Percentiles rank a stretch among this genome's conserved stretches.
Evolutionary conservation across 92 coral and sea anemone species (phyloP).

Genomic region (Heliopora coerulea): DNA sequence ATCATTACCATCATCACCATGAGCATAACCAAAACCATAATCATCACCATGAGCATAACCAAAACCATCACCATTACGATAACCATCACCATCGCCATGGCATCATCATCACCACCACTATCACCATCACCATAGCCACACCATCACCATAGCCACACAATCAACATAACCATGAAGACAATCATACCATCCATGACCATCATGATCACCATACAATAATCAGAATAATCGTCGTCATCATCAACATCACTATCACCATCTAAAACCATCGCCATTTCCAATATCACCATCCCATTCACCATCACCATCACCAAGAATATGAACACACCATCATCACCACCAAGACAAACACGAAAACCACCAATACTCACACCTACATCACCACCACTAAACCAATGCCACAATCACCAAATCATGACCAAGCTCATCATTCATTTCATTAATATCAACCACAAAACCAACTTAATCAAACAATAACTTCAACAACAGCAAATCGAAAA

Average conservation of each 20-base stretch:
- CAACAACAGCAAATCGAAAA: too few relatives aligned
- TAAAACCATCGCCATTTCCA: not conserved
- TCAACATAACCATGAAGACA: not conserved
- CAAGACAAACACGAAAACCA: not conserved
- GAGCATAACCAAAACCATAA: too few relatives aligned
- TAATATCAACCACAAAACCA: too few relatives aligned
- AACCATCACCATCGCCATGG: not conserved
- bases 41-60: too few relatives aligned
- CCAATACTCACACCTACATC: not conserved
- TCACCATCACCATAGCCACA: not conserved
- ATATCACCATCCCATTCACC: not conserved
- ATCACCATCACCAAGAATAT: not conserved
- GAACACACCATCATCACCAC: slow-evolving; percentile 6
- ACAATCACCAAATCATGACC: not conserved
- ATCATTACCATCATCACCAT: too few relatives aligned
- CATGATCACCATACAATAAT: not conserved
- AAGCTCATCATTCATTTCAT: too few relatives aligned
- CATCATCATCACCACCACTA: not conserved
- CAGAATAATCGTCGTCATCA: slow-evolving; percentile 3
- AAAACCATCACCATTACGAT: not conserved
- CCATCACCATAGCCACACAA: not conserved
- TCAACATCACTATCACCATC: not conserved
- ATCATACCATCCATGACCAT: not conserved
- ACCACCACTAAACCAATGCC: not conserved
- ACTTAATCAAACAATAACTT: too few relatives aligned